Percentiles rank a stretch among this genome's conserved stretches.
phyloP scores from a whole-genome alignment of 2,888 invertebrate species.

The Troides oblongomaculatus region DNA sequence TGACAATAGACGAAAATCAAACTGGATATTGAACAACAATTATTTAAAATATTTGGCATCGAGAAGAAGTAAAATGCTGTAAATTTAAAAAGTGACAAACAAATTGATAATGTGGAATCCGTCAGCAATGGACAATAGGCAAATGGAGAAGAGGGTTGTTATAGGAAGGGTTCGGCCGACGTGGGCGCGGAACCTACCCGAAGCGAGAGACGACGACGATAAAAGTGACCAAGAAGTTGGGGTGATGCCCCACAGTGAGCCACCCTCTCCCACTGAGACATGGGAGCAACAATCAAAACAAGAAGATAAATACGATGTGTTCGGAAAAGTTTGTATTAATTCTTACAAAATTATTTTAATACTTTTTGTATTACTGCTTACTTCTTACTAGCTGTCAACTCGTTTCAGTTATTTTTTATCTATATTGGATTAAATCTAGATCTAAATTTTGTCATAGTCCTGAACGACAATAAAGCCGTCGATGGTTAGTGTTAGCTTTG shows the following conservation, averaged over 20 bases:
- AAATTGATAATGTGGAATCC: slow-evolving; percentile 67
- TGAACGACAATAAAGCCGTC: no score
- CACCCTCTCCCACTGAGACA: slow-evolving; percentile 66
- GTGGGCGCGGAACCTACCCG: slow-evolving; percentile 75
- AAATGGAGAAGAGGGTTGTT: slow-evolving; percentile 81
- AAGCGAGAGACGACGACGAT: slow-evolving; percentile 70
- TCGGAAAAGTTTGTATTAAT: slow-evolving; percentile 75
- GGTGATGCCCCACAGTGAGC: slow-evolving; percentile 70
- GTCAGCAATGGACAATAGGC: slow-evolving; percentile 69
- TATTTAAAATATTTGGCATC: not conserved
- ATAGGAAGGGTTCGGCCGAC: slow-evolving; percentile 79
- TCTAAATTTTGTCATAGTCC: no score
- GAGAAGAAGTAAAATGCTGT: slow-evolving; percentile 7
- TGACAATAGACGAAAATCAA: no score
- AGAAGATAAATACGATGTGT: slow-evolving; percentile 78
- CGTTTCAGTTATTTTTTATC: no score
- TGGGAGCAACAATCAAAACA: slow-evolving; percentile 66
- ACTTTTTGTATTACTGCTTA: no score
- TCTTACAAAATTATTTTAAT: no score
- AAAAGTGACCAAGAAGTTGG: slow-evolving; percentile 59
- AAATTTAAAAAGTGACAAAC: slow-evolving; percentile 9
- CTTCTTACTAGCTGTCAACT: no score
- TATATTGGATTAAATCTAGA: no score
- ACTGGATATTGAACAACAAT: no score
- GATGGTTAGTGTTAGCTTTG: no score